Evolutionary conservation across 2,797 vertebrate genomes (phyloP).

Genomic region (Apodemus agrarius): DNA sequence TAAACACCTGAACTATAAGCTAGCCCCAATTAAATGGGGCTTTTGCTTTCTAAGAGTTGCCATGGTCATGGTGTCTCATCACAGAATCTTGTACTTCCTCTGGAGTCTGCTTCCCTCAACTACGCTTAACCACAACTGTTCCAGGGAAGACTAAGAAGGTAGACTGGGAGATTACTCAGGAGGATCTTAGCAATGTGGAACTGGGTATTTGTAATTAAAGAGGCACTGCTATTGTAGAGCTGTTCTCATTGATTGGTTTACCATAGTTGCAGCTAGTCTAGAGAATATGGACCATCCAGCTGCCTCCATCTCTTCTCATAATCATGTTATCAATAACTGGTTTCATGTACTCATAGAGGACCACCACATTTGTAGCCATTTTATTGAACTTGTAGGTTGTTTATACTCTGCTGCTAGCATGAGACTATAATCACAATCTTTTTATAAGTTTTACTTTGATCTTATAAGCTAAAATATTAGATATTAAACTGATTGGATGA

Average conservation of each 20-base stretch:
- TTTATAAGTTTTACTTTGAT: conserved; percentile 24
- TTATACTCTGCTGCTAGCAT: neutral
- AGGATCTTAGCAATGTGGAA: neutral
- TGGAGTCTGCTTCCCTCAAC: neutral
- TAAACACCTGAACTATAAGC: neutral
- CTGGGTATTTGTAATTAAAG: conserved; percentile 20
- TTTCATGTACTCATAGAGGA: neutral
- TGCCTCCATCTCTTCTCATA: neutral
- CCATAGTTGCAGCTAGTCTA: neutral
- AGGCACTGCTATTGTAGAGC: neutral
- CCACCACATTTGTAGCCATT: neutral
- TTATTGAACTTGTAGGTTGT: neutral
- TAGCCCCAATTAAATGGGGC: neutral
- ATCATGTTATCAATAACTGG: neutral
- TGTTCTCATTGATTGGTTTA: neutral
- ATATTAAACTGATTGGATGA: neutral
- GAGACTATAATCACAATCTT: conserved; percentile 3
- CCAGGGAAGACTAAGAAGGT: neutral
- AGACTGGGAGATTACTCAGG: neutral
- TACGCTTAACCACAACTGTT: neutral
- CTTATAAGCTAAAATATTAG: conserved; percentile 28
- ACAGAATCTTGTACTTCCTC: neutral
- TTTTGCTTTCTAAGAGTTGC: neutral
- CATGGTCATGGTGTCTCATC: neutral
- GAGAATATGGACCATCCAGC: conserved; percentile 9